Evolutionary conservation across 2,888 invertebrate species (phyloP), one percentile per base, ranked within the genome.

Genomic region (Poecilobothrus nobilitatus): DNA sequence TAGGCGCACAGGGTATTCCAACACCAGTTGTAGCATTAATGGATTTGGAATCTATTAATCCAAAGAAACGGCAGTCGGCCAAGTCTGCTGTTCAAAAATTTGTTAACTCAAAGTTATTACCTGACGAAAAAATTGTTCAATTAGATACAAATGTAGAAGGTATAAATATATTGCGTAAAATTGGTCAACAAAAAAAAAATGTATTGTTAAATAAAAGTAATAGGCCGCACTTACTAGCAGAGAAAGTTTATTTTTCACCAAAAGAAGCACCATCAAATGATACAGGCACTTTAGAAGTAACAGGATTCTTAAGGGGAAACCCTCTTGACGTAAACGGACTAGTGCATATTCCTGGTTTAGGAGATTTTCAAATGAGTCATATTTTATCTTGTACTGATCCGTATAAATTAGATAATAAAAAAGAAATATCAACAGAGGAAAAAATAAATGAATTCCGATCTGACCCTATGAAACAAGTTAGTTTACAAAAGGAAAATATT

Each of bases 301-400:
- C 91, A 66, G 99, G 98, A 1, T 97, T 91, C 80, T 80, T 99
- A 67, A 85, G 95, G 74, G 95, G 96, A 0, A 87, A 87, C 76
- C 84, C 91, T 5, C 81, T 98, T 67, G 91, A 91, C 78, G 95
- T 93, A 0, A 96, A 98, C 82, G 86, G 90, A 71, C 84, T 97
- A 68, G 86, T 99, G 33, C 95, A 99, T 77, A 87, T 99, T 68
- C 90, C 94, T 65, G 97, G 97, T 0, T 86, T 94, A 76, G 97
- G 97, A 10, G 94, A 97, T 78, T 98, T 91, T 78, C 97, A 97
- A 84, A 88, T 99, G 87, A 84, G 85, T 0, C 88, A 90, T 79
- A 92, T 97, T 73, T 88, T 89, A 80, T 85, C 86, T 0, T 83
- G 86, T 1, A 83, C 84, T 71, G 91, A 93, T 82, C 92, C 91